Evolutionary conservation across 2,888 invertebrate species (phyloP).

Genomic region (Malacosoma neustria): DNA sequence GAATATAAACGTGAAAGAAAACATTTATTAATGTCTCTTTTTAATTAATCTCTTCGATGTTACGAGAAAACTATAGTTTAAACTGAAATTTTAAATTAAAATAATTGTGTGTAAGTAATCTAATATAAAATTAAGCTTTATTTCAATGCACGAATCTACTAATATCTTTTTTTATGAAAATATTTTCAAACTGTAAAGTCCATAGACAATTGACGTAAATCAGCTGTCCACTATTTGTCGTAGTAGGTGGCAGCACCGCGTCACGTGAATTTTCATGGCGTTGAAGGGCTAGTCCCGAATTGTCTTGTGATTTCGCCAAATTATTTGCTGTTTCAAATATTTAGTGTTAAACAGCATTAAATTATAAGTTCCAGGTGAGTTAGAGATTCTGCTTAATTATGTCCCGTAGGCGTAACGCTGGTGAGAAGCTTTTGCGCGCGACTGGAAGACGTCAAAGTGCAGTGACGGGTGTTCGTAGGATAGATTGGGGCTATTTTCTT

Average conservation of each 20-base stretch:
- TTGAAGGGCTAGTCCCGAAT: constrained; percentile 72
- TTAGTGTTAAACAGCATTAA: constrained; percentile 65
- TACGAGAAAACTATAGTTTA: no score
- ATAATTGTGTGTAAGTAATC: no score
- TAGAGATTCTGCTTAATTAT: constrained; percentile 22
- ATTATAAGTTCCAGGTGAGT: constrained; percentile 64
- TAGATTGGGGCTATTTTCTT: constrained; percentile 54
- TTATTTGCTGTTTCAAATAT: constrained; percentile 64
- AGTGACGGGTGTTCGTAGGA: constrained; percentile 44
- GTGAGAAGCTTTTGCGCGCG: constrained; percentile 52
- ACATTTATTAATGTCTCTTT: no score
- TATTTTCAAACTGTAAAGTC: constrained; percentile 5
- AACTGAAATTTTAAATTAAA: no score
- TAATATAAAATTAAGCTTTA: no score
- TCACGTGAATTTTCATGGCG: constrained; percentile 80
- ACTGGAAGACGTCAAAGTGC: constrained; percentile 54
- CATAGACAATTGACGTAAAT: constrained; percentile 75
- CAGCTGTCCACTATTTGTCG: constrained; percentile 65
- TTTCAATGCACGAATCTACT: no score
- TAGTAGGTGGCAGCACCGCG: constrained; percentile 75
- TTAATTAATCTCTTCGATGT: no score
- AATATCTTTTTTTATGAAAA: constrained; percentile 1
- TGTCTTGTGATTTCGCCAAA: constrained; percentile 75
- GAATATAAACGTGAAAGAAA: no score
- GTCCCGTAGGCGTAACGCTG: constrained; percentile 15